A percentile compares a stretch with the other conserved stretches of the same genome.
phyloP scores from a whole-genome alignment of 2,888 invertebrate genomes.

The Athrips mouffetella region DNA sequence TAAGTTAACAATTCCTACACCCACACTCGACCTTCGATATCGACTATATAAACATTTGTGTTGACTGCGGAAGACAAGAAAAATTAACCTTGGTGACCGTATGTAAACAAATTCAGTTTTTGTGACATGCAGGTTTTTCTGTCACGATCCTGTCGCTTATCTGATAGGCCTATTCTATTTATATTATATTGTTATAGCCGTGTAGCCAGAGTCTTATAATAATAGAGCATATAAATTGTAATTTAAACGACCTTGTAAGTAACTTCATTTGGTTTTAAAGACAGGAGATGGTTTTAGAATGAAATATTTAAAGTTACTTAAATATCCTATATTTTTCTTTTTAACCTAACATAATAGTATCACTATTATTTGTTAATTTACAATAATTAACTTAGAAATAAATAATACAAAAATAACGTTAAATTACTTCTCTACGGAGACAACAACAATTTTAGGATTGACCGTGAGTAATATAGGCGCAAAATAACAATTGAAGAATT shows the following conservation, averaged over 20 bases:
- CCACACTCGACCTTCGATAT: background rate
- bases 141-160: too few species aligned
- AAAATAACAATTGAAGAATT: constrained; percentile 36
- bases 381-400: constrained; percentile 73
- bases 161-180: too few species aligned
- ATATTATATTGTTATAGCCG: too few species aligned
- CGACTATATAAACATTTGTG: background rate
- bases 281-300: background rate
- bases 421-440: constrained; percentile 53
- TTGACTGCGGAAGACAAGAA: too few species aligned
- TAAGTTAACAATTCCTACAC: background rate
- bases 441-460: constrained; percentile 62
- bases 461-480: constrained; percentile 49
- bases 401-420: constrained; percentile 75
- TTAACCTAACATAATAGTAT: constrained; percentile 56
- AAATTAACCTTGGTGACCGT: too few species aligned
- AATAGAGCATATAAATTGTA: too few species aligned
- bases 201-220: too few species aligned
- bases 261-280: background rate
- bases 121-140: too few species aligned
- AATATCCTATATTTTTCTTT: constrained; percentile 44
- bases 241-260: too few species aligned
- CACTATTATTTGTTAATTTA: constrained; percentile 74
- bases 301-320: constrained; percentile 17
- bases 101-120: too few species aligned